Evolutionary conservation across 2,113 vertebrate genomes (phyloP), one percentile per base, ranked within the genome.

Genomic region (Heterochromis multidens): DNA sequence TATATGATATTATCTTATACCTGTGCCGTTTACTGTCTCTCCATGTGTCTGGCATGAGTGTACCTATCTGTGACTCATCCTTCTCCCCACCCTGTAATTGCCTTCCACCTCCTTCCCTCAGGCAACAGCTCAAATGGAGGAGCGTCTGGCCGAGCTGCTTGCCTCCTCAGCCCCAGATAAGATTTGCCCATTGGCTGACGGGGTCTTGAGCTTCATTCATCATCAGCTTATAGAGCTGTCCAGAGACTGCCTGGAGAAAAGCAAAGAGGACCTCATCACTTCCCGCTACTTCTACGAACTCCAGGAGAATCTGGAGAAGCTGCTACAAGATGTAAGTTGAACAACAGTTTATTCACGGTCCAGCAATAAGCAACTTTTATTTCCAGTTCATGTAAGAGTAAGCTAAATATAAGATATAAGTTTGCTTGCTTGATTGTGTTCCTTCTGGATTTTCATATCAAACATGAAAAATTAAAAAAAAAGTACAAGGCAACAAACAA

Each of bases 61-160:
- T 14, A 23, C 58, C 78, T 80, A 33, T 9, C 25, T 25, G 25
- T 94, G 85, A 92, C 89, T 88, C 90, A 83, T 21, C 81, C 57
- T 7, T 9, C n/a, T 11, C 25, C 17, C 16, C 61, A 8, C 23
- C 65, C 29, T 31, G 7, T 40, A 1, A 37, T 0, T 37, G 1
- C 37, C 58, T 6, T 33, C 60, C 19, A 9, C 62, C 9, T 23
- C 27, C 46, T 85, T 92, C 43, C 74, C 59, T 11, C 88, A 99
- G 98, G 98, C 98, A 81, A 99, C 98, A 0, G 98, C 98, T 52
- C 98, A 99, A 90, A 99, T 99, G 98, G 98, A 99, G 95, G 98
- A 97, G 89, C 97, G 97, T 29, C 96, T 99, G 92, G 95, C 97
- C 2, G 98, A 97, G 78, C 97, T 99, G 91, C 97, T 99, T 89